phyloP scores from a whole-genome alignment of 2,113 vertebrate species.

The Phycodurus eques region DNA sequence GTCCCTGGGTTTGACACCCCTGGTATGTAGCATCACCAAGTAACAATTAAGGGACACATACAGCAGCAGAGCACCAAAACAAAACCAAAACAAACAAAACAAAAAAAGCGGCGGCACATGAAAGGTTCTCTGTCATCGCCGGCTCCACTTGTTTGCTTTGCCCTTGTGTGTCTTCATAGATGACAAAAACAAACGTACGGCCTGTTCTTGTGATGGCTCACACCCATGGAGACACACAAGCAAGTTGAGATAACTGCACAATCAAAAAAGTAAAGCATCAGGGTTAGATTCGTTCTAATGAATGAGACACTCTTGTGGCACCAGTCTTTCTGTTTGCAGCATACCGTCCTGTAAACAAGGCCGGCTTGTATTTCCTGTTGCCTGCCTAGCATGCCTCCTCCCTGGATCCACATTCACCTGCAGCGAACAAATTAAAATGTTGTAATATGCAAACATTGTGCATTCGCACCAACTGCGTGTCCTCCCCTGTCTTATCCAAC shows the following conservation, averaged over 20 bases:
- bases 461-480: not conserved
- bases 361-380: conserved; percentile 65
- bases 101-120: not conserved
- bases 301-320: conserved; percentile 34
- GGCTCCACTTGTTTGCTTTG: conserved; percentile 46
- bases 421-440: not conserved
- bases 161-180: conserved; percentile 45
- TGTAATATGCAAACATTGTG: not conserved
- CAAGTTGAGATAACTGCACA: conserved; percentile 12
- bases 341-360: conserved; percentile 60
- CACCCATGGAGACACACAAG: conserved; percentile 44
- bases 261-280: conserved; percentile 15
- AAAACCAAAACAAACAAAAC: conserved; percentile 1
- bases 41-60: not conserved
- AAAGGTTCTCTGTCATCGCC: conserved; percentile 30
- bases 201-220: conserved; percentile 27
- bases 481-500: not conserved
- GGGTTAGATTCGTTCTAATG: conserved; percentile 50
- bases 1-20: too few relatives aligned
- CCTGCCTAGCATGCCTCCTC: conserved; percentile 47
- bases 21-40: conserved; percentile 5
- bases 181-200: conserved; percentile 44
- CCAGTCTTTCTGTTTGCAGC: conserved; percentile 40
- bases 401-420: conserved; percentile 7
- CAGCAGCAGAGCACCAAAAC: not conserved